Percentiles rank a stretch among this genome's conserved stretches.
Conservation (phyloP, 37 sponge, comb jelly and placozoan genomes). For the Oopsacas minuta region DNA sequence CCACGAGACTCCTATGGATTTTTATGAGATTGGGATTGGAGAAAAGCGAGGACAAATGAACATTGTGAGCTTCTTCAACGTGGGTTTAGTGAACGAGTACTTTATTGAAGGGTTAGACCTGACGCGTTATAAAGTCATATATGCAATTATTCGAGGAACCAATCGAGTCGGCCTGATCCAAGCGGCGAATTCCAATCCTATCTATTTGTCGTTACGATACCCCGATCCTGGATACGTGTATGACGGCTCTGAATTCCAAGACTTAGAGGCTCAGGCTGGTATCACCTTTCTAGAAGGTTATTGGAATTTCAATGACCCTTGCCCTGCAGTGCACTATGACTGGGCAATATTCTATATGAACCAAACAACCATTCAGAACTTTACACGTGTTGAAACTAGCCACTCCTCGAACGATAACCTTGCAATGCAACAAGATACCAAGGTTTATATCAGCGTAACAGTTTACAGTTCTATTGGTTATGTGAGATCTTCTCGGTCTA, state of each 20-base stretch:
- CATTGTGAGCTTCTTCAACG: neutral
- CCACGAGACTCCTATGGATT: neutral
- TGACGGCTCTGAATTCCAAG: neutral
- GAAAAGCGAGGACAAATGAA: neutral
- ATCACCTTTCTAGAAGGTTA: neutral
- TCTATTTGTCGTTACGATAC: neutral
- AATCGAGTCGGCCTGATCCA: neutral
- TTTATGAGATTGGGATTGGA: neutral
- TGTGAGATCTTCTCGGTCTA: conserved; percentile 1
- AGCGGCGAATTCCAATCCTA: neutral
- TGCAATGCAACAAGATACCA: neutral
- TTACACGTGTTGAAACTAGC: neutral
- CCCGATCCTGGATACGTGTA: neutral
- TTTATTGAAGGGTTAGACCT: neutral
- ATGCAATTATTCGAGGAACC: neutral
- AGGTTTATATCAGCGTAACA: neutral
- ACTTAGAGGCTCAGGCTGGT: neutral
- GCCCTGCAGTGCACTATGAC: neutral
- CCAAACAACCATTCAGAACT: neutral
- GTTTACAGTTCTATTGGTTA: neutral
- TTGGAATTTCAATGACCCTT: neutral
- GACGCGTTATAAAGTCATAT: neutral
- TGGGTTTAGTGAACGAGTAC: neutral
- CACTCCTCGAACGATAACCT: neutral
- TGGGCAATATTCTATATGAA: neutral